phyloP scores from a whole-genome alignment of 2,113 vertebrate genomes.

The Chloebia gouldiae region DNA sequence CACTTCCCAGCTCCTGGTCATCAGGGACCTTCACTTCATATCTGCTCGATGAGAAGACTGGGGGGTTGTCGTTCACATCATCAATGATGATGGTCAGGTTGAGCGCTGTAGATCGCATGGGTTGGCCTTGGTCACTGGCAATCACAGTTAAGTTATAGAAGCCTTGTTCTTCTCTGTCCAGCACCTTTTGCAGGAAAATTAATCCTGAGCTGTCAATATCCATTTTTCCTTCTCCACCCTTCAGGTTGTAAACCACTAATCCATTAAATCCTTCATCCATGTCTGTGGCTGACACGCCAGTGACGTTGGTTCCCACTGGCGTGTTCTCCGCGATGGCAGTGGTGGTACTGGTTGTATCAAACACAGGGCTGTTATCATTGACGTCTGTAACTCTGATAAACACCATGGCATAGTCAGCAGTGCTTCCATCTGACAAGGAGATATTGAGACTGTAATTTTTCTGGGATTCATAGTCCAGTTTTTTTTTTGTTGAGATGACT shows the following conservation, averaged over 20 bases:
- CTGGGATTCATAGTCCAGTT: conserved; percentile 71
- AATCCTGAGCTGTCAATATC: conserved; percentile 63
- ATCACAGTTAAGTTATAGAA: conserved; percentile 68
- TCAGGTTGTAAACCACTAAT: conserved; percentile 72
- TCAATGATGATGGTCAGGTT: conserved; percentile 44
- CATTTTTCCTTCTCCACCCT: conserved; percentile 71
- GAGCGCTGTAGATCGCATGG: conserved; percentile 23
- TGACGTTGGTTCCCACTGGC: not conserved
- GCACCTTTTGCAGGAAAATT: conserved; percentile 50
- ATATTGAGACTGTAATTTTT: conserved; percentile 65
- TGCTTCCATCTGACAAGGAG: conserved; percentile 70
- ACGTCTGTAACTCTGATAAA: conserved; percentile 70
- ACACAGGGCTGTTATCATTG: conserved; percentile 78
- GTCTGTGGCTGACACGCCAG: conserved; percentile 43
- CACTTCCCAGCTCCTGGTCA: not conserved
- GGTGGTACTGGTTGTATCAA: not conserved
- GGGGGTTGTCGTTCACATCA: conserved; percentile 75
- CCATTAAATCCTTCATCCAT: conserved; percentile 72
- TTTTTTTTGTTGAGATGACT: conserved; percentile 52
- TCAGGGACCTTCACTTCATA: conserved; percentile 61
- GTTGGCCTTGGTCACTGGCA: conserved; percentile 77
- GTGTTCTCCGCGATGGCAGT: conserved; percentile 25
- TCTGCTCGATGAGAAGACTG: conserved; percentile 46
- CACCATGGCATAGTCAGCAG: conserved; percentile 53
- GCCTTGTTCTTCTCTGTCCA: conserved; percentile 73